These are phyloP conservation scores for Melanotaenia trifasciata DNA, from an alignment of 2,797 vertebrate genomes.

Conservation along the genomic window DNA sequence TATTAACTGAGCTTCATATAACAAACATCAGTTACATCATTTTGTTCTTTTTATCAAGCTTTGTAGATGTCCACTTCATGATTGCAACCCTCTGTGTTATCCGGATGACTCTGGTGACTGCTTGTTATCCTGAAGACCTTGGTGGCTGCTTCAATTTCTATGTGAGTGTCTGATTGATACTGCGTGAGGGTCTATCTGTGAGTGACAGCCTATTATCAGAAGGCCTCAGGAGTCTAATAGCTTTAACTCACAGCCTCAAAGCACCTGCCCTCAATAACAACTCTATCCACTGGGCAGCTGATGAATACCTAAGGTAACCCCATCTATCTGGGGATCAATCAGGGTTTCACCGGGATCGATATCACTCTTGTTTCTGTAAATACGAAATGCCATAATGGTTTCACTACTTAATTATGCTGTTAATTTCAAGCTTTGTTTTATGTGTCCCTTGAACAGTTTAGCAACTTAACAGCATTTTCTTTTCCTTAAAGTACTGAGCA, in stretches of 20 bases:
- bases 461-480: conserved; percentile 45
- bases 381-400: conserved; percentile 84
- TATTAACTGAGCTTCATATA: conserved; percentile 32
- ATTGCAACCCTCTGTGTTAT: conserved; percentile 56
- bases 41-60: conserved; percentile 43
- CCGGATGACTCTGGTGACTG: conserved; percentile 68
- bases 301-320: conserved; percentile 84
- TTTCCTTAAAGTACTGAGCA: conserved; percentile 21
- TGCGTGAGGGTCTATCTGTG: conserved; percentile 62
- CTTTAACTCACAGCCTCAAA: conserved; percentile 81
- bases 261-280: conserved; percentile 85
- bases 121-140: conserved; percentile 75
- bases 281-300: conserved; percentile 75
- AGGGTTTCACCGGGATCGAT: conserved; percentile 81
- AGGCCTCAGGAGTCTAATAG: conserved; percentile 84
- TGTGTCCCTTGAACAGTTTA: conserved; percentile 69
- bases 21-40: conserved; percentile 36
- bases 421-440: conserved; percentile 83
- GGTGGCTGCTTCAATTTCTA: conserved; percentile 73
- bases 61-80: conserved; percentile 43
- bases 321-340: conserved; percentile 86
- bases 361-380: conserved; percentile 85
- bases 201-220: conserved; percentile 85
- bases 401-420: conserved; percentile 85
- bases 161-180: conserved; percentile 69